Conservation (phyloP, 2,888 invertebrate species). For the Mesorhabditis spiculigera region DNA sequence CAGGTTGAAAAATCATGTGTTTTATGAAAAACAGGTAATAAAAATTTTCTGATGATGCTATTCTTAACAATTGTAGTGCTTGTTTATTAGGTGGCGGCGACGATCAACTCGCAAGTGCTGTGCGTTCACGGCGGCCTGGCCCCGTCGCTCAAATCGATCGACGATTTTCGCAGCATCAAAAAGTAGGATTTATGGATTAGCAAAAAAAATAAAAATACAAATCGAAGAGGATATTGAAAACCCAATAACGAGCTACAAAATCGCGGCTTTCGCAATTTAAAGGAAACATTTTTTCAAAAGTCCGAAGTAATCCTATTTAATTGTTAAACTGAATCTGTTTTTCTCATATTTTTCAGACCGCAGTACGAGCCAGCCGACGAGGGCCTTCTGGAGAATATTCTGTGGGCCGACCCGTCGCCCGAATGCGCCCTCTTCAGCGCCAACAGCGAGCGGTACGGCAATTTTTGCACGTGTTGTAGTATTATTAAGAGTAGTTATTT, state of each 20-base stretch:
- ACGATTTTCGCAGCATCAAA: constrained; percentile 31
- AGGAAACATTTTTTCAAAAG: no score
- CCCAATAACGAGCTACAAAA: no score
- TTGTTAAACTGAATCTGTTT: no score
- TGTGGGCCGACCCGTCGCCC: constrained; percentile 32
- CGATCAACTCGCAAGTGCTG: constrained; percentile 26
- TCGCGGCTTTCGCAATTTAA: no score
- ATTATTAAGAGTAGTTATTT: no score
- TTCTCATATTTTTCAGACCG: constrained; percentile 9
- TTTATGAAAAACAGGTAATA: background rate
- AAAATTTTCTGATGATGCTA: background rate
- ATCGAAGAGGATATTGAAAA: no score
- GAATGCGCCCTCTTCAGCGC: constrained; percentile 8
- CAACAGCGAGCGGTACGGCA: constrained; percentile 13
- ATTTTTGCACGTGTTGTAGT: no score
- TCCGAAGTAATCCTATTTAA: no score
- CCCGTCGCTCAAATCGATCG: constrained; percentile 28
- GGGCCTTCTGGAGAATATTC: constrained; percentile 28
- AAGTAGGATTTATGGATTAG: constrained; percentile 12
- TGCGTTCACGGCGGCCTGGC: constrained; percentile 35
- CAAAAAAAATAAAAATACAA: background rate
- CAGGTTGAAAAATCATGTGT: background rate
- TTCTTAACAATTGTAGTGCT: background rate
- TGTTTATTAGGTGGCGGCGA: constrained; percentile 24
- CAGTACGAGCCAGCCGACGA: constrained; percentile 5